Percentiles rank a stretch among this genome's conserved stretches.
Conservation (phyloP, 1,140 invertebrate species). For the Euura saliciscinereae region DNA sequence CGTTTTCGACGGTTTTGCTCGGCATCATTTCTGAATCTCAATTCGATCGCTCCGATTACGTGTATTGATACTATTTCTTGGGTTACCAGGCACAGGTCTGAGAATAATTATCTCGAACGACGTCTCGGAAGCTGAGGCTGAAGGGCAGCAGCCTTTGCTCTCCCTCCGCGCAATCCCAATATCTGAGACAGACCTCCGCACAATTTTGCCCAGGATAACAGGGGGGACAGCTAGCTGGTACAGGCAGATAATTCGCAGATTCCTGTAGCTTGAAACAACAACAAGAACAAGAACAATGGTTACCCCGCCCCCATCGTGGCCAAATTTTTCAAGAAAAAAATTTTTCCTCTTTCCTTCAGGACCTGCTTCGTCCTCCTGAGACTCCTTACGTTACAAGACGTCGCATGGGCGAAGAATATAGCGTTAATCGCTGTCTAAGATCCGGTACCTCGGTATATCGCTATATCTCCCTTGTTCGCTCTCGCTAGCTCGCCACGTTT, state of each 20-base stretch:
- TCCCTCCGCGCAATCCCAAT: neutral
- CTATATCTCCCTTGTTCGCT: neutral
- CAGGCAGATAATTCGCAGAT: no score
- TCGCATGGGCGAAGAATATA: neutral
- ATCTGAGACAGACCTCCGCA: no score
- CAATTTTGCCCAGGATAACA: no score
- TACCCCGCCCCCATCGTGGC: neutral
- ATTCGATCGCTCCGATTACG: no score
- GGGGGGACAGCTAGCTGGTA: no score
- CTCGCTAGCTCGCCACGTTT: no score
- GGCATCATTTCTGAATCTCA: neutral
- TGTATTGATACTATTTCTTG: neutral
- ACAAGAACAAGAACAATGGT: neutral
- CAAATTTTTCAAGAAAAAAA: no score
- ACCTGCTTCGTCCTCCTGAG: no score
- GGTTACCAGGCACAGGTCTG: neutral
- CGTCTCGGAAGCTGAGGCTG: neutral
- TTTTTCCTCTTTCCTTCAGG: no score
- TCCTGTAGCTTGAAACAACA: constrained; percentile 7
- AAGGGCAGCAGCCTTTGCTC: neutral
- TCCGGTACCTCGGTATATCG: neutral
- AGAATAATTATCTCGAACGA: neutral
- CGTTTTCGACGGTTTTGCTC: no score
- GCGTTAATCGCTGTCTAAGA: neutral
- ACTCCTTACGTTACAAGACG: no score